These are phyloP conservation scores for Enteromius afrohamiltoni DNA, from an alignment of 2,797 vertebrate species.

Conservation along the genomic window DNA sequence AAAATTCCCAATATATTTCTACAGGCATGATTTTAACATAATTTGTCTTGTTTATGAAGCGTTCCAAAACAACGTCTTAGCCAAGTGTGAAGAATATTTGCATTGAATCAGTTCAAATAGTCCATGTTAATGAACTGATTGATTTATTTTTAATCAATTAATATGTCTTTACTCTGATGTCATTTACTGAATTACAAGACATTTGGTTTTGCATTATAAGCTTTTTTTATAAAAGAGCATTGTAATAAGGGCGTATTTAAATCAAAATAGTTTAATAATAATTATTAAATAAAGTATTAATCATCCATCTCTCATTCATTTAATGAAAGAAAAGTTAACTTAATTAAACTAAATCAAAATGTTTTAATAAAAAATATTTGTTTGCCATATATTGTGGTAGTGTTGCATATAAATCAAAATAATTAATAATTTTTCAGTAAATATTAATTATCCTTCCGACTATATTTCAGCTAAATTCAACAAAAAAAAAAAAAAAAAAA, in stretches of 20 bases:
- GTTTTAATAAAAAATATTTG: background rate
- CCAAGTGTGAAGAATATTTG: background rate
- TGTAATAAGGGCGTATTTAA: background rate
- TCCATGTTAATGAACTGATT: background rate
- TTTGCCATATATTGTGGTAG: background rate
- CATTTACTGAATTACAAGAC: background rate
- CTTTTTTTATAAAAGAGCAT: background rate
- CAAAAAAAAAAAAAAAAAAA: background rate
- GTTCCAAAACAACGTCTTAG: background rate
- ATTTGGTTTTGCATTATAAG: background rate
- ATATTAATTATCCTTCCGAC: background rate
- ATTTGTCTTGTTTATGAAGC: background rate
- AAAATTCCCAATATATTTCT: background rate
- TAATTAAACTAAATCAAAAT: background rate
- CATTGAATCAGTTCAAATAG: background rate
- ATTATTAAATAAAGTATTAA: background rate
- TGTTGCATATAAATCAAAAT: background rate
- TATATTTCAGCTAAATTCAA: background rate
- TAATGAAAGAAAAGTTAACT: background rate
- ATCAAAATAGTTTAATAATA: background rate
- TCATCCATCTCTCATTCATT: background rate
- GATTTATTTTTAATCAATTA: background rate
- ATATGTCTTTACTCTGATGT: background rate
- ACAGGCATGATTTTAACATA: background rate
- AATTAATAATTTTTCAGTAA: background rate